Conservation (phyloP, 2,113 vertebrate genomes). For the Anolis carolinensis region DNA sequence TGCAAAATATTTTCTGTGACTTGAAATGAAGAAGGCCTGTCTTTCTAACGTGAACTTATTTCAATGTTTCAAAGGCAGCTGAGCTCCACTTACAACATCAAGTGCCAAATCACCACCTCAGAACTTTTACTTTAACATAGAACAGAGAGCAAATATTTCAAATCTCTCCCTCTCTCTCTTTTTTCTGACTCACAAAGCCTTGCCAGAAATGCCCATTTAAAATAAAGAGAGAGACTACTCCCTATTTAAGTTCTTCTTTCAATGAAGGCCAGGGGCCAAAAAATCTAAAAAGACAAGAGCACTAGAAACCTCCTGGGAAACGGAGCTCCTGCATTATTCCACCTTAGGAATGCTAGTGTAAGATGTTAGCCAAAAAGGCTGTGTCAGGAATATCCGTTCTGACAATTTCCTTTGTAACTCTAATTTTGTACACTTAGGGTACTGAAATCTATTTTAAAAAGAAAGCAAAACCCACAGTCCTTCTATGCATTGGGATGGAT, state of each 20-base stretch:
- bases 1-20: slow-evolving; percentile 55
- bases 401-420: slow-evolving; percentile 63
- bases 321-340: slow-evolving; percentile 62
- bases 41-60: slow-evolving; percentile 28
- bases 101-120: slow-evolving; percentile 45
- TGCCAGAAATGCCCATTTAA: slow-evolving; percentile 38
- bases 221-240: slow-evolving; percentile 42
- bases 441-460: slow-evolving; percentile 38
- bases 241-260: slow-evolving; percentile 50
- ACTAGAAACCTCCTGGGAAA: slow-evolving; percentile 51
- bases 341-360: slow-evolving; percentile 52
- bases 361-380: slow-evolving; percentile 61
- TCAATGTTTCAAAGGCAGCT: slow-evolving; percentile 65
- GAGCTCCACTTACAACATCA: slow-evolving; percentile 53
- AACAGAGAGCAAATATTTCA: slow-evolving; percentile 60
- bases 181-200: slow-evolving; percentile 29
- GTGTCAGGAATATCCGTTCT: slow-evolving; percentile 53
- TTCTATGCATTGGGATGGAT: slow-evolving; percentile 1
- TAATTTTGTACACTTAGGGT: slow-evolving; percentile 60
- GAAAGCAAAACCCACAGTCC: slow-evolving; percentile 11
- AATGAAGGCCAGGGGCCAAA: slow-evolving; percentile 56
- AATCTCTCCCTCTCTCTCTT: not conserved
- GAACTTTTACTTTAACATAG: slow-evolving; percentile 44
- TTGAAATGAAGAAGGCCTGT: slow-evolving; percentile 53
- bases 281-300: slow-evolving; percentile 57